phyloP scores from a whole-genome alignment of 2,888 invertebrate species.

The Rhingia rostrata region DNA sequence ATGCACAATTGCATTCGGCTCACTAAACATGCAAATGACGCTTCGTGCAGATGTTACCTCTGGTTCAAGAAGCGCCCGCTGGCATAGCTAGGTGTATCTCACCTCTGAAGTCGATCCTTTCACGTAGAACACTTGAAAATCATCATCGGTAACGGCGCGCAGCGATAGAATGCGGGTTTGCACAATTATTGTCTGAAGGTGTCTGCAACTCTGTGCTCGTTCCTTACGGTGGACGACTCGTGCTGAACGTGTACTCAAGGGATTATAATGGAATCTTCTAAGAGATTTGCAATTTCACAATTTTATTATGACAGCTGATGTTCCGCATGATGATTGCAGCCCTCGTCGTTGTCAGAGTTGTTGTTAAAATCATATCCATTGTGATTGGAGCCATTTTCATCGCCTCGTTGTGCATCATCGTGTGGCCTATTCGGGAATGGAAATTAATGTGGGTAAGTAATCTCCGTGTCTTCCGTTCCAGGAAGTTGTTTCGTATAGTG shows the following conservation, averaged over 20 bases:
- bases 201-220: neutral
- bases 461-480: constrained; percentile 11
- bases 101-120: constrained; percentile 24
- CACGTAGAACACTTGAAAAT: constrained; percentile 14
- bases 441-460: constrained; percentile 38
- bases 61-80: constrained; percentile 43
- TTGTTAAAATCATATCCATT: constrained; percentile 5
- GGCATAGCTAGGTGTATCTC: constrained; percentile 35
- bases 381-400: constrained; percentile 7
- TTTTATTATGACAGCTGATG: constrained; percentile 62
- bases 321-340: constrained; percentile 43
- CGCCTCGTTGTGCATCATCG: neutral
- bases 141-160: neutral
- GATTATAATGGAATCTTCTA: constrained; percentile 63
- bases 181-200: constrained; percentile 44
- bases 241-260: constrained; percentile 26
- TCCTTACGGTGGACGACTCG: neutral
- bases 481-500: constrained; percentile 5
- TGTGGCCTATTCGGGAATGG: constrained; percentile 15
- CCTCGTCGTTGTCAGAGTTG: neutral
- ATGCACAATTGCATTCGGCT: constrained; percentile 68
- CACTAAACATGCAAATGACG: constrained; percentile 65
- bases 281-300: constrained; percentile 54
- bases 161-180: neutral
- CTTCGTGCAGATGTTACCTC: constrained; percentile 49